Conservation (phyloP, 2,888 invertebrate species). For the Hoplodrina blanda region DNA sequence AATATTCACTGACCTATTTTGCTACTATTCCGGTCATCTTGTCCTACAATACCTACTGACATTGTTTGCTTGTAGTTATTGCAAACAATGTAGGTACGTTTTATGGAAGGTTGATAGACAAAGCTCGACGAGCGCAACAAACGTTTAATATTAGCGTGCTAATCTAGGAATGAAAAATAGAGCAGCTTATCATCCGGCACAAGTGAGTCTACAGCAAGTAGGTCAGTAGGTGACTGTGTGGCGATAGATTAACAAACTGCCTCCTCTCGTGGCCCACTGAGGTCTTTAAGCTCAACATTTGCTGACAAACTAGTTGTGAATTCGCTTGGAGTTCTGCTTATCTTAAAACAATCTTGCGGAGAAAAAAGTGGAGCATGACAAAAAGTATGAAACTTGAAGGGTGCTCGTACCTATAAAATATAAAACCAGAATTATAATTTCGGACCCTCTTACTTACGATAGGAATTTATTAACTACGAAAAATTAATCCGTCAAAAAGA, state of each 20-base stretch:
- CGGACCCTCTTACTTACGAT: background rate
- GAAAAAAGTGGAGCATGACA: slow-evolving; percentile 34
- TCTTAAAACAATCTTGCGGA: slow-evolving; percentile 56
- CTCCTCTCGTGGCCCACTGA: slow-evolving; percentile 48
- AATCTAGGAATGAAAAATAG: slow-evolving; percentile 61
- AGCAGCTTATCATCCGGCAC: slow-evolving; percentile 57
- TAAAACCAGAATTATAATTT: background rate
- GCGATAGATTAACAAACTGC: slow-evolving; percentile 65
- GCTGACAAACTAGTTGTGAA: slow-evolving; percentile 59
- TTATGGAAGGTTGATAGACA: slow-evolving; percentile 4
- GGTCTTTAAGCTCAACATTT: slow-evolving; percentile 57
- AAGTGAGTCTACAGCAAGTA: slow-evolving; percentile 58
- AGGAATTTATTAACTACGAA: background rate
- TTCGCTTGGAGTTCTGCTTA: slow-evolving; percentile 55
- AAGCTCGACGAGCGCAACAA: slow-evolving; percentile 6
- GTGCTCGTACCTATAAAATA: background rate
- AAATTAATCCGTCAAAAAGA: too few species aligned
- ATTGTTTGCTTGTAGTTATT: background rate
- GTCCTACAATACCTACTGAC: background rate
- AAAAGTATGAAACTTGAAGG: slow-evolving; percentile 26
- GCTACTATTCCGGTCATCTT: background rate
- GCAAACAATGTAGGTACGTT: background rate
- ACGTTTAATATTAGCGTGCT: slow-evolving; percentile 40
- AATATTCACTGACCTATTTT: slow-evolving; percentile 37
- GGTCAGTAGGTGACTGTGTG: slow-evolving; percentile 63